A percentile compares a stretch with the other conserved stretches of the same genome.
Evolutionary conservation across 2,113 vertebrate genomes (phyloP).

Genomic region (Scomber japonicus): DNA sequence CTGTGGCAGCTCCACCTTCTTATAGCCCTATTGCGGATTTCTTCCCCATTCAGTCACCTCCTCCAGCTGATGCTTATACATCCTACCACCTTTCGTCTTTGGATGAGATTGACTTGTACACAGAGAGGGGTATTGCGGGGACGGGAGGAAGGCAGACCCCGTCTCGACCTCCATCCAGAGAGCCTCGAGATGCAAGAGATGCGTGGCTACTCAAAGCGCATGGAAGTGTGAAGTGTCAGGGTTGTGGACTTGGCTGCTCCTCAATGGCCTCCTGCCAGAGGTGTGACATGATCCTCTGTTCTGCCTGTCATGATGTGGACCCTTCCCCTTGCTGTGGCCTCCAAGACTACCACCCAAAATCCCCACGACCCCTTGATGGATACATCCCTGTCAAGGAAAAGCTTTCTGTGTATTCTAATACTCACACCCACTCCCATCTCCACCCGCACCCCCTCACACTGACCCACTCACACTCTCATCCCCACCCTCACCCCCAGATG

Average conservation of each 20-base stretch:
- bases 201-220: conserved; percentile 89
- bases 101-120: conserved; percentile 96
- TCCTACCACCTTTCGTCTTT: conserved; percentile 91
- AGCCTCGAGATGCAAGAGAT: conserved; percentile 84
- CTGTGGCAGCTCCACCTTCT: conserved; percentile 88
- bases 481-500: conserved; percentile 89
- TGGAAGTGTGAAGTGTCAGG: conserved; percentile 92
- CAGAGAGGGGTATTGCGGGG: conserved; percentile 86
- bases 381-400: conserved; percentile 87
- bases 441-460: conserved; percentile 80
- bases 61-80: conserved; percentile 83
- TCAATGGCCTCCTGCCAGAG: conserved; percentile 90
- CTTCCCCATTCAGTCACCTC: conserved; percentile 88
- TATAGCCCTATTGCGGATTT: conserved; percentile 90
- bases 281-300: conserved; percentile 89
- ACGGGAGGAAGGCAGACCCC: conserved; percentile 80
- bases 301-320: conserved; percentile 83
- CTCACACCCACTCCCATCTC: conserved; percentile 83
- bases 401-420: conserved; percentile 85
- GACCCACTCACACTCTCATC: conserved; percentile 82
- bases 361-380: conserved; percentile 82
- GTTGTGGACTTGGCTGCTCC: conserved; percentile 89
- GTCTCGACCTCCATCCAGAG: conserved; percentile 82
- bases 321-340: conserved; percentile 85
- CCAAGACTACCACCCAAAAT: conserved; percentile 84